Conservation (phyloP, 2,888 invertebrate genomes). For the Sabatieria punctata region DNA sequence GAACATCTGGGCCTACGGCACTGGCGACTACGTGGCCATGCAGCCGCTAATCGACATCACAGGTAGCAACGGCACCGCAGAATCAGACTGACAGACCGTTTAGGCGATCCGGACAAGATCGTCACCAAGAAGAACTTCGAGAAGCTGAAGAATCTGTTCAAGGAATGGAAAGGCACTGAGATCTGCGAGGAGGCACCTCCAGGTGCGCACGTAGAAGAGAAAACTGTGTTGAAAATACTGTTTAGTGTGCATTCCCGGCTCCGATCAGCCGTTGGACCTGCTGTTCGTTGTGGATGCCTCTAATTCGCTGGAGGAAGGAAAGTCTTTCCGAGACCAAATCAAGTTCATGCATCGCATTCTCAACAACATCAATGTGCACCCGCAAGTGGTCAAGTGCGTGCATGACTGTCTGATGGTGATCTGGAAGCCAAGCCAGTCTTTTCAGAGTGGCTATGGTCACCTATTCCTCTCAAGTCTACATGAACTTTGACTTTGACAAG, state of each 20-base stretch:
- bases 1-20: too few species aligned
- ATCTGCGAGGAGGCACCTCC: conserved; percentile 25
- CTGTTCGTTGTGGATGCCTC: conserved; percentile 25
- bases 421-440: too few species aligned
- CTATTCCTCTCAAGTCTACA: too few species aligned
- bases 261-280: conserved; percentile 25
- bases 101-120: conserved; percentile 19
- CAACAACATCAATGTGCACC: conserved; percentile 25
- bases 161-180: conserved; percentile 22
- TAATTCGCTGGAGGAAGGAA: conserved; percentile 22
- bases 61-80: too few species aligned
- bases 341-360: conserved; percentile 15
- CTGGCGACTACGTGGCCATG: conserved; percentile 29
- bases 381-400: conserved; percentile 28
- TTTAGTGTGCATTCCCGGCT: conserved; percentile 23
- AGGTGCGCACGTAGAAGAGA: too few species aligned
- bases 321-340: conserved; percentile 18
- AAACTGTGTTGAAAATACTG: background rate
- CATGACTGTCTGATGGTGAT: too few species aligned
- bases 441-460: too few species aligned
- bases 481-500: too few species aligned
- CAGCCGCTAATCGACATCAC: conserved; percentile 19
- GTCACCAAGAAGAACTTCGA: conserved; percentile 23
- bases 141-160: conserved; percentile 13
- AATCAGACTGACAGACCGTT: too few species aligned